Base-by-base conservation (phyloP, 2,113 vertebrate genomes). In the Phrynosoma blainvillii region DNA sequence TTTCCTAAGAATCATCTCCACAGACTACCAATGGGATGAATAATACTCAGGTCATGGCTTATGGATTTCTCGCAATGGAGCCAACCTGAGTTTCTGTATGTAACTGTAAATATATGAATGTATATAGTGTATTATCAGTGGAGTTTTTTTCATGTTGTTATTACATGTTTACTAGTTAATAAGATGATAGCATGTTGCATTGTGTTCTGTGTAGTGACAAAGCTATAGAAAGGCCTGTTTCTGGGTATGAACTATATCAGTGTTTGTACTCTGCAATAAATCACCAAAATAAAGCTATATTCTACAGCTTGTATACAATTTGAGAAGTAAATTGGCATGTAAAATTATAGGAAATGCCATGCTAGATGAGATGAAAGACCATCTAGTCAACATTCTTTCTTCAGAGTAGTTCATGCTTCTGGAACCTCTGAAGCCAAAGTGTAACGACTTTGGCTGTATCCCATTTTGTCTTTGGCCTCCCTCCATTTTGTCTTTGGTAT, bases 1-100 rank as follows among this genome's bases (percentile, higher is more conserved):
- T 99, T 91, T 99, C 98, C 8, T 99, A 99, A 97, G 92, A 90
- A 77, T 86, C 87, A 84, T 92, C 89, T 91, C 92, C 81, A 47
- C 70, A 85, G 66, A 75, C 62, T 87, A 13, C 79, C 3, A 16
- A 12, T 93, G 90, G 91, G 80, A 79, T 88, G 88, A 95, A 96
- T 89, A 89, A 94, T 95, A 59, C 95, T 94, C 94, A 95, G 95
- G 93, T 94, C 92, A 95, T 94, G 94, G 95, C 95, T 96, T 93
- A 82, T 75, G 86, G 85, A 88, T 90, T 92, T 93, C 88, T 91
- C 90, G 84, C 91, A 56, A 59, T 78, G 68, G 79, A 79, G 14
- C 93, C 89, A 95, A 92, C 88, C 81, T 90, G 94, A 87, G 85
- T 88, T 95, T 94, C 91, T 94, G 84, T 93, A 94, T 91, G 92